Percentiles rank a stretch among this genome's conserved stretches.
phyloP scores from a whole-genome alignment of 2,113 vertebrate species.

The Cynocephalus volans region DNA sequence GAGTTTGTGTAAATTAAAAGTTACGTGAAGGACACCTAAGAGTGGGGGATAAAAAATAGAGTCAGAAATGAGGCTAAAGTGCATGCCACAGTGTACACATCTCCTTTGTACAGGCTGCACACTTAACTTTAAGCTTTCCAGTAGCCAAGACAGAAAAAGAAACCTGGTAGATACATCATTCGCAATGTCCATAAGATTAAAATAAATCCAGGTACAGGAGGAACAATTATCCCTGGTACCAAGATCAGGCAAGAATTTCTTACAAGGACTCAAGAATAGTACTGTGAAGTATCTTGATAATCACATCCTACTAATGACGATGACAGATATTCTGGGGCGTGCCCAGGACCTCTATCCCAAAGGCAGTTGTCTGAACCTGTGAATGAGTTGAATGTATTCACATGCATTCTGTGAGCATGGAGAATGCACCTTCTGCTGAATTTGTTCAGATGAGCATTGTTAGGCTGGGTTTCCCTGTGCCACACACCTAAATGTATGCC shows the following conservation, averaged over 20 bases:
- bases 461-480: background rate
- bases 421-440: background rate
- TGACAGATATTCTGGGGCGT: background rate
- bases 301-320: background rate
- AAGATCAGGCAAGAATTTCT: constrained; percentile 7
- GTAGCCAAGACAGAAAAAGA: constrained; percentile 13
- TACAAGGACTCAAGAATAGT: background rate
- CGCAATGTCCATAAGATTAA: background rate
- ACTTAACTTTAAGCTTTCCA: background rate
- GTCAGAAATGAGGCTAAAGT: background rate
- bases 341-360: background rate
- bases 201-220: background rate
- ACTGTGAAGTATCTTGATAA: background rate
- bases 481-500: background rate
- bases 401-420: background rate
- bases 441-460: background rate
- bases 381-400: background rate
- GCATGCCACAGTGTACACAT: background rate
- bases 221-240: background rate
- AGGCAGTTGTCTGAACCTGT: background rate
- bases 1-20: background rate
- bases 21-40: background rate
- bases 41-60: background rate
- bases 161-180: background rate
- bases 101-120: background rate